Conservation (phyloP, 2,797 vertebrate species). For the Tokudaia muenninki region DNA sequence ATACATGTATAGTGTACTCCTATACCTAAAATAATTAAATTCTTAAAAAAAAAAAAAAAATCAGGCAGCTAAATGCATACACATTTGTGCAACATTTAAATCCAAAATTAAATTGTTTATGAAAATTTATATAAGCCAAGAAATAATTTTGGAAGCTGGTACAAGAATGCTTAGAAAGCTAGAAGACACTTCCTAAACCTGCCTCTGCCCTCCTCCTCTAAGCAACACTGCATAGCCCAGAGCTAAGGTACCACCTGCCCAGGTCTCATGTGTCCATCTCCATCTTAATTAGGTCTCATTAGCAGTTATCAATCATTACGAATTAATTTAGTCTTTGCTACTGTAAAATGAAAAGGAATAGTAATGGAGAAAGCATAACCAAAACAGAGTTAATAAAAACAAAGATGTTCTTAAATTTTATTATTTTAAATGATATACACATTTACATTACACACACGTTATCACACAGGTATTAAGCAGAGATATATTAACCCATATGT, state of each 20-base stretch:
- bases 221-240: neutral
- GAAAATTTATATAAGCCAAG: neutral
- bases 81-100: neutral
- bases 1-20: no score
- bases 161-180: neutral
- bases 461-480: neutral
- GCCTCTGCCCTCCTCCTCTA: neutral
- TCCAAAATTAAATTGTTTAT: neutral
- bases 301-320: neutral
- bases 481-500: neutral
- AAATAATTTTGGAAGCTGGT: neutral
- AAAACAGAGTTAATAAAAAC: neutral
- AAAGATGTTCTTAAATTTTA: neutral
- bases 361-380: neutral
- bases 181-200: neutral
- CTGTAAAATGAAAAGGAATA: conserved; percentile 27
- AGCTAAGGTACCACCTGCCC: neutral
- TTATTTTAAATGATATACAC: neutral
- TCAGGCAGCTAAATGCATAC: neutral
- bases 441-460: neutral
- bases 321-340: conserved; percentile 18
- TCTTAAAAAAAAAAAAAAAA: no score
- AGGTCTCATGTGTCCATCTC: neutral
- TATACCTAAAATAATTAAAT: no score
- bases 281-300: neutral